Evolutionary conservation across 2,888 invertebrate species (phyloP).

Genomic region (Gandaritis pyraliata): DNA sequence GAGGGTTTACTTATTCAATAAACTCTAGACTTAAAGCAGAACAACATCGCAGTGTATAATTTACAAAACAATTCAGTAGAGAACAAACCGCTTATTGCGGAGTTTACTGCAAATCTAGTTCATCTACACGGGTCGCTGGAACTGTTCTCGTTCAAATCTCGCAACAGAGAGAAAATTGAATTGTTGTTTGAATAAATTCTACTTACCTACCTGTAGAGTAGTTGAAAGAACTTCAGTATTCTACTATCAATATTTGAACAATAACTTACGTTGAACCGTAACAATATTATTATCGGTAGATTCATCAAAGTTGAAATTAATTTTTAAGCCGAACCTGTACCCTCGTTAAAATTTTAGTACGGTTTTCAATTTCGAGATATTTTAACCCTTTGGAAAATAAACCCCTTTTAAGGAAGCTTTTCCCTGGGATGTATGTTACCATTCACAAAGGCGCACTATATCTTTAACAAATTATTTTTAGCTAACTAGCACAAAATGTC

Average conservation of each 20-base stretch:
- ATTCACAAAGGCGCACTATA: constrained; percentile 24
- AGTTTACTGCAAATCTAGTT: constrained; percentile 70
- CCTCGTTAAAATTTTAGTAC: constrained; percentile 14
- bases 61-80: constrained; percentile 16
- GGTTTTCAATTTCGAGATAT: constrained; percentile 22
- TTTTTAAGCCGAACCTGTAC: neutral
- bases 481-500: neutral
- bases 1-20: neutral
- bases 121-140: constrained; percentile 68
- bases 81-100: constrained; percentile 47
- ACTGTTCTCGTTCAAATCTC: constrained; percentile 55
- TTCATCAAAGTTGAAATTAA: neutral
- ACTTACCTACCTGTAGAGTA: neutral
- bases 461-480: constrained; percentile 15
- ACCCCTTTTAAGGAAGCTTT: constrained; percentile 26
- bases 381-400: constrained; percentile 23
- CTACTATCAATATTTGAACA: too few relatives aligned
- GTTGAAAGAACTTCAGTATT: too few relatives aligned
- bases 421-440: constrained; percentile 1
- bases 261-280: neutral
- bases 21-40: constrained; percentile 8
- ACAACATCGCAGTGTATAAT: constrained; percentile 1
- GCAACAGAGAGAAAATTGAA: constrained; percentile 40
- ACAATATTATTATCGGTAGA: neutral
- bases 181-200: constrained; percentile 9